Base-by-base conservation (phyloP, 2,888 invertebrate genomes). In the Notodonta ziczac region DNA sequence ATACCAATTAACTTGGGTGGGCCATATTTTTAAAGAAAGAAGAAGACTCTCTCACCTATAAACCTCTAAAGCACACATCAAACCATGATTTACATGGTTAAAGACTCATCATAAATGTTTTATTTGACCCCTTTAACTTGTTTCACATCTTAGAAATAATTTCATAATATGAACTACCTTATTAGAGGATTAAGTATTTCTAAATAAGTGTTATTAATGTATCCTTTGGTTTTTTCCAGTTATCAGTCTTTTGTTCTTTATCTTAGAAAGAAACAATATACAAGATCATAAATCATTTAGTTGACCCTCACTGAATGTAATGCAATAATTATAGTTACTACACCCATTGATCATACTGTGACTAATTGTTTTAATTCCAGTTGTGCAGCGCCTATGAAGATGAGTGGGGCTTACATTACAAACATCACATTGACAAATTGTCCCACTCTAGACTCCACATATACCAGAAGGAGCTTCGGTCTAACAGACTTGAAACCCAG, bases 301-400 rank as follows among this genome's bases (percentile, higher is more conserved):
- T 53, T 59, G 52, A 24, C 52, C 52, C 52, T 52, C 16, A 32
- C 3, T 54, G 35, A 7, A 46, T 46, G 46, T 46, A 46, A 46
- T 46, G 46, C 5, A n/a, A 46, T 46, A 46, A 46, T 46, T 4
- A 58, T 58, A 58, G 0, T 32, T 35, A 56, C 9, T 56, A 13
- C 10, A 9, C 8, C n/a, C n/a, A 39, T 50, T 4, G 35, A 48
- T 13, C 40, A 42, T 57, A 56, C 58, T 55, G 56, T 50, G 61
- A 56, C 63, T 60, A 66, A 63, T 50, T 55, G 40, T 65, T 71
- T 60, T 64, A 59, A 64, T 70, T 89, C 71, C 86, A 94, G 94
- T 68, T 94, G 94, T 82, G 87, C 90, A 61, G 90, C 92, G 54
- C 94, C 94, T 55, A 88, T 92, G 85, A 85, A 82, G 73, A 66